Evolutionary conservation across 2,113 vertebrate genomes (phyloP).

Genomic region (Columba livia): DNA sequence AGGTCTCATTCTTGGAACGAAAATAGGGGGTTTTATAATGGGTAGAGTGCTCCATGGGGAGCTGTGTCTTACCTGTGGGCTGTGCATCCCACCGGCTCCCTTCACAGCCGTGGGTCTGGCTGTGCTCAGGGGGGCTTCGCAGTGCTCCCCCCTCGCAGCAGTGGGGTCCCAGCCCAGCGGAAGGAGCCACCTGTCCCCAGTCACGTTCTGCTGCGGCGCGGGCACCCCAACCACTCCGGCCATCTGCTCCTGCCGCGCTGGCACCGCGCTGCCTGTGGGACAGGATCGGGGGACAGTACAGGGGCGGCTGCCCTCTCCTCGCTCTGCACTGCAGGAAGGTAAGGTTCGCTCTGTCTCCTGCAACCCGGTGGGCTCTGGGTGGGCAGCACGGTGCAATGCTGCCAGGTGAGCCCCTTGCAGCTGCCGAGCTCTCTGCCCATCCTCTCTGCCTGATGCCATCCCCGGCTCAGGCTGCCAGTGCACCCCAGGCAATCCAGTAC

Average conservation of each 20-base stretch:
- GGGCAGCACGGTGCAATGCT: neutral
- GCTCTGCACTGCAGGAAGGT: rapidly evolving
- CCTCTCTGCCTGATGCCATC: neutral
- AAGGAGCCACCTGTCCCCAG: neutral
- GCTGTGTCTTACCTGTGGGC: rapidly evolving
- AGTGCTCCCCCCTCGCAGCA: rapidly evolving
- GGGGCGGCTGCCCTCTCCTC: rapidly evolving
- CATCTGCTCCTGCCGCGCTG: neutral
- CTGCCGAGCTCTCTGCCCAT: rapidly evolving
- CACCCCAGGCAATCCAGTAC: neutral
- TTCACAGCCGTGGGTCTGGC: neutral
- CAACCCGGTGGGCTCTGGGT: rapidly evolving
- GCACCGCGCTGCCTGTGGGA: rapidly evolving
- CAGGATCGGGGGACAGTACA: rapidly evolving
- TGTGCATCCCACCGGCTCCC: rapidly evolving
- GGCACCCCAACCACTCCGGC: rapidly evolving
- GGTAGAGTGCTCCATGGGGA: neutral
- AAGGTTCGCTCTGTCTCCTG: neutral
- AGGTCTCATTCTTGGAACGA: neutral
- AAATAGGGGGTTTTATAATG: neutral
- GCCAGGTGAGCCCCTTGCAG: neutral
- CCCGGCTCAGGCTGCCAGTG: neutral
- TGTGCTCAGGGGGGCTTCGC: rapidly evolving
- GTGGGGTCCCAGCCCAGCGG: rapidly evolving
- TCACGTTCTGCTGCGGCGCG: rapidly evolving